Evolutionary conservation across 2,113 vertebrate species (phyloP).

Genomic region (Ptilorrhoa leucosticta): DNA sequence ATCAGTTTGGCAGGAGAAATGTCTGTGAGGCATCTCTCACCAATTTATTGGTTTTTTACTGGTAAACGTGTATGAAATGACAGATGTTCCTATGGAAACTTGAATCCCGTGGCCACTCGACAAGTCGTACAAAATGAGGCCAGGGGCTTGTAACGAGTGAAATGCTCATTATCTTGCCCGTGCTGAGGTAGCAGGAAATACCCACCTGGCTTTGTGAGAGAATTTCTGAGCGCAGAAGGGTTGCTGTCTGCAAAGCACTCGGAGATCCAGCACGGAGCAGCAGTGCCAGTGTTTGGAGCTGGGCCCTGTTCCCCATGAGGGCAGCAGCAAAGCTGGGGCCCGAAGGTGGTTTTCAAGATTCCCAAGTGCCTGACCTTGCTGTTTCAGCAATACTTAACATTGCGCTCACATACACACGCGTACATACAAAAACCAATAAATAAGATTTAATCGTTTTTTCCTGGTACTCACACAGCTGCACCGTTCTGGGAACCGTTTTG

Average conservation of each 20-base stretch:
- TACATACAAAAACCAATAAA: neutral
- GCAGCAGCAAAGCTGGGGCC: neutral
- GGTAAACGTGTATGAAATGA: neutral
- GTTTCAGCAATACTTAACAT: neutral
- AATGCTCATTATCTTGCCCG: rapidly evolving
- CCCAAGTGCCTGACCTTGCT: neutral
- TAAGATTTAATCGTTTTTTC: constrained; percentile 53
- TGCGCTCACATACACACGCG: neutral
- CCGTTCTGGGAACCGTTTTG: constrained; percentile 55
- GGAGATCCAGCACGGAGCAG: neutral
- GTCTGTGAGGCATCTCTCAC: neutral
- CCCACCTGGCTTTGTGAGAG: neutral
- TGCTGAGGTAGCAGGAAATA: neutral
- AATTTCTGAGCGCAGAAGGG: neutral
- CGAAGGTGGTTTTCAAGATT: neutral
- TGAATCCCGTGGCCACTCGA: neutral
- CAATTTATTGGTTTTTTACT: neutral
- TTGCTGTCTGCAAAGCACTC: neutral
- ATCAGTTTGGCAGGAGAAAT: neutral
- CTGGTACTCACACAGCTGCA: constrained; percentile 47
- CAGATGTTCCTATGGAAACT: neutral
- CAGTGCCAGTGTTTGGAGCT: neutral
- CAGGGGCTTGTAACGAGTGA: neutral
- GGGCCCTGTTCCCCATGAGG: rapidly evolving
- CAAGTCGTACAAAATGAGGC: neutral